phyloP scores from a whole-genome alignment of 2,888 invertebrate genomes.

The Sepiola atlantica region DNA sequence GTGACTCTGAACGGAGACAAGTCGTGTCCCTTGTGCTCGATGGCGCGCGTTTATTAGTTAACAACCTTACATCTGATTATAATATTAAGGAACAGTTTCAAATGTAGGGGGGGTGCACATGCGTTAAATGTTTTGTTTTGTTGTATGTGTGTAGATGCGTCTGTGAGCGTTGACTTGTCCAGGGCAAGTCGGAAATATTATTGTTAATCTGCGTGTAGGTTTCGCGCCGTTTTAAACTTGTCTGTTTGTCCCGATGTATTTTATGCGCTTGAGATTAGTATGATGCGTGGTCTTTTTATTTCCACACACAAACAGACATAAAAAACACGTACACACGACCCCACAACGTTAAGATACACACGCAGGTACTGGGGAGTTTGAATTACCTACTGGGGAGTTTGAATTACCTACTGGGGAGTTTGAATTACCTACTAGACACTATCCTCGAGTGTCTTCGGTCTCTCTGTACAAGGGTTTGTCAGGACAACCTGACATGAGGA shows the following conservation, averaged over 20 bases:
- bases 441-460: too few relatives aligned
- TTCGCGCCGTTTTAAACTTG: neutral
- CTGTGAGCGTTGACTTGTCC: neutral
- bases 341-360: too few relatives aligned
- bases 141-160: neutral
- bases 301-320: too few relatives aligned
- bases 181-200: neutral
- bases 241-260: neutral
- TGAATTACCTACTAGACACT: too few relatives aligned
- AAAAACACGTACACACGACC: too few relatives aligned
- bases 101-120: neutral
- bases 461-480: too few relatives aligned
- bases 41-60: neutral
- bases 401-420: too few relatives aligned
- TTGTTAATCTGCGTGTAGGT: neutral
- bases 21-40: neutral
- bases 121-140: neutral
- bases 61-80: conserved; percentile 20
- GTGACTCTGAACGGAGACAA: neutral
- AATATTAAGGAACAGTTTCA: neutral
- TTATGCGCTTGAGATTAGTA: too few relatives aligned
- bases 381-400: too few relatives aligned
- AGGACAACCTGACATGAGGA: too few relatives aligned
- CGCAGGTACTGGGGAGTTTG: too few relatives aligned
- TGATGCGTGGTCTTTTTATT: too few relatives aligned